phyloP scores from a whole-genome alignment of 2,888 invertebrate genomes.

The Cryptops parisi region DNA sequence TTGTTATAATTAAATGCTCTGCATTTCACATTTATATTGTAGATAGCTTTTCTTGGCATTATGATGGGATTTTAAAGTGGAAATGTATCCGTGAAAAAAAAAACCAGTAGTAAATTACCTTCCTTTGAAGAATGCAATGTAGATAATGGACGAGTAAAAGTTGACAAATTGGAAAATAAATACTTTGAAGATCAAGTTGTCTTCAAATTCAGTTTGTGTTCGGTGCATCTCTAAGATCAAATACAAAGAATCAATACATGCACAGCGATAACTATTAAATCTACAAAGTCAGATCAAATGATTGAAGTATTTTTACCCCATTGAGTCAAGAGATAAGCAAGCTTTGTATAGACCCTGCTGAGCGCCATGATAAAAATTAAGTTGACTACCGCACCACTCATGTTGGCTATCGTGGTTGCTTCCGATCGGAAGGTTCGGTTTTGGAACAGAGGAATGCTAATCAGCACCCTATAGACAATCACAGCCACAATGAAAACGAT shows the following conservation, averaged over 20 bases:
- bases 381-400: slow-evolving; percentile 40
- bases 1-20: background rate
- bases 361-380: slow-evolving; percentile 41
- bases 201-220: slow-evolving; percentile 44
- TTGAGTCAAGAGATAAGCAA: slow-evolving; percentile 39
- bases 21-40: too few species aligned
- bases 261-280: background rate
- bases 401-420: slow-evolving; percentile 37
- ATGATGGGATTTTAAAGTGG: background rate
- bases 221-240: slow-evolving; percentile 33
- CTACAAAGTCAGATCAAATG: background rate
- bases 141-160: slow-evolving; percentile 45
- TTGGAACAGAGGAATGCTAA: slow-evolving; percentile 40
- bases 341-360: slow-evolving; percentile 39
- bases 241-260: too few species aligned
- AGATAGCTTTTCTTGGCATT: too few species aligned
- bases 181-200: slow-evolving; percentile 44
- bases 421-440: slow-evolving; percentile 33
- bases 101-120: slow-evolving; percentile 25
- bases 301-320: slow-evolving; percentile 34
- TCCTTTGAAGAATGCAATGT: slow-evolving; percentile 46
- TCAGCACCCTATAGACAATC: slow-evolving; percentile 40
- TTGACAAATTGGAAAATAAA: slow-evolving; percentile 47
- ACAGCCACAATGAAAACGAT: slow-evolving; percentile 42
- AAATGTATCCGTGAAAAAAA: background rate